Conservation (phyloP, 2,113 vertebrate genomes). For the Oostethus manadensis region DNA sequence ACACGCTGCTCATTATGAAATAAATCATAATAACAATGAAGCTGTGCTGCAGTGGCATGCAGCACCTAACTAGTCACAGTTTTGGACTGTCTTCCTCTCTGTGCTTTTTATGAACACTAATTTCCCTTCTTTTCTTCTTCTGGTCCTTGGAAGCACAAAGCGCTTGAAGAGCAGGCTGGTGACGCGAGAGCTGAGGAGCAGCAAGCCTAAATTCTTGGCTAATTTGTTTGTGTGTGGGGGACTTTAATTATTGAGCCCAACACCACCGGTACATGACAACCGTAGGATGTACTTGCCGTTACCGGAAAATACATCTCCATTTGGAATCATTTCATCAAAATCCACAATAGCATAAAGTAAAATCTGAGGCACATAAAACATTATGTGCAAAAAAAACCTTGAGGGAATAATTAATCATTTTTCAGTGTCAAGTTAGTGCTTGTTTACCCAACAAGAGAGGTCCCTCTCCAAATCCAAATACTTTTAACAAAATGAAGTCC, state of each 20-base stretch:
- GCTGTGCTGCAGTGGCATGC: conserved; percentile 42
- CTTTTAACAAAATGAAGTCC: too few species aligned
- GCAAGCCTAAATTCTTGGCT: conserved; percentile 1
- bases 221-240: neutral
- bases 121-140: neutral
- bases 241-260: conserved; percentile 12
- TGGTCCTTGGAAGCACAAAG: neutral
- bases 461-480: too few species aligned
- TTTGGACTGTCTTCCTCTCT: conserved; percentile 10
- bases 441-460: too few species aligned
- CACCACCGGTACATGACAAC: neutral
- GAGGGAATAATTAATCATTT: too few species aligned
- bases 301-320: too few species aligned
- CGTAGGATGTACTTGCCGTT: neutral
- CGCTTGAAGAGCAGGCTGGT: neutral
- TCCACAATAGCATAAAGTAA: too few species aligned
- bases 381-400: too few species aligned
- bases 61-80: conserved; percentile 31
- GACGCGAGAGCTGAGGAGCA: conserved; percentile 4
- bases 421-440: too few species aligned
- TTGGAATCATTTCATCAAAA: too few species aligned
- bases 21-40: conserved; percentile 68
- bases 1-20: conserved; percentile 64
- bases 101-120: conserved; percentile 10
- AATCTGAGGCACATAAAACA: too few species aligned